These are phyloP conservation scores for Leptestheria dahalacensis DNA, from an alignment of 1,140 invertebrate genomes.

Conservation along the genomic window DNA sequence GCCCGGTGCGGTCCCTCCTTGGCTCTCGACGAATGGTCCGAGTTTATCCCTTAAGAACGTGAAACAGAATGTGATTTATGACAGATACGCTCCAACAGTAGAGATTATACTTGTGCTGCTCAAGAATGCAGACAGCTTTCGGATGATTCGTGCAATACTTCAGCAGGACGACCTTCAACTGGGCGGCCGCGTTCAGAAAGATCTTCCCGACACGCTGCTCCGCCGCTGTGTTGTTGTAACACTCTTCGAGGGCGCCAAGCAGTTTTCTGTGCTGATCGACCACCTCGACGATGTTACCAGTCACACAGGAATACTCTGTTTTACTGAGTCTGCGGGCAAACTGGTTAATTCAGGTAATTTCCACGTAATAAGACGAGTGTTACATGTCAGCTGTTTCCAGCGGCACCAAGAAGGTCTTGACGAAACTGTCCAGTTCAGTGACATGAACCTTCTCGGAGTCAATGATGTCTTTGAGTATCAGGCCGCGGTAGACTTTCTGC, in stretches of 20 bases:
- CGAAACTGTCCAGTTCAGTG: conserved; percentile 65
- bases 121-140: conserved; percentile 74
- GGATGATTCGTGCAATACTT: conserved; percentile 85
- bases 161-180: conserved; percentile 70
- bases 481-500: conserved; percentile 49
- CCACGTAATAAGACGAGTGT: conserved; percentile 29
- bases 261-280: conserved; percentile 66
- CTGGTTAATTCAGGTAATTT: conserved; percentile 12
- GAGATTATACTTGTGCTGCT: conserved; percentile 62
- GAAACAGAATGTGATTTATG: neutral
- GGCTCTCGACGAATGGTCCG: conserved; percentile 70
- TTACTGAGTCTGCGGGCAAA: conserved; percentile 48
- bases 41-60: conserved; percentile 55
- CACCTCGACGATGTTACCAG: conserved; percentile 76
- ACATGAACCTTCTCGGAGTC: conserved; percentile 83
- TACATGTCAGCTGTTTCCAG: conserved; percentile 71
- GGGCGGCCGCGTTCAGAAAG: conserved; percentile 71
- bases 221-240: conserved; percentile 42
- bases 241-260: conserved; percentile 57
- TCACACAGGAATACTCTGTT: conserved; percentile 69
- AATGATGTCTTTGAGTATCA: conserved; percentile 82
- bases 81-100: neutral
- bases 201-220: conserved; percentile 80
- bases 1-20: conserved; percentile 59
- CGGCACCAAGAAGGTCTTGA: conserved; percentile 68